Conservation (phyloP, 2,888 invertebrate species). For the Parnassius mnemosyne region DNA sequence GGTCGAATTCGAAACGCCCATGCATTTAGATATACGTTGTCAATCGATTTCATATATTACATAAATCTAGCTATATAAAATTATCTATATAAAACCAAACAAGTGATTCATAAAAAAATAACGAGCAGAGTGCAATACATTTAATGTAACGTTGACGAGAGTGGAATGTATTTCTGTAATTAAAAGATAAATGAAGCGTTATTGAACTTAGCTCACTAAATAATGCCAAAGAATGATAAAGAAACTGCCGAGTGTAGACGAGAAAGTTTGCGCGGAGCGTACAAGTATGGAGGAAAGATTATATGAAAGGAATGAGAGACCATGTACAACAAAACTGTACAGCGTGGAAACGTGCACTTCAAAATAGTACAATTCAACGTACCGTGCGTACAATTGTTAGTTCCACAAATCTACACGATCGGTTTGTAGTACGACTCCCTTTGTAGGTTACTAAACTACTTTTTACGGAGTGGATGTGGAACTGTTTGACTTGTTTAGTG, state of each 20-base stretch:
- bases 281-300: slow-evolving; percentile 52
- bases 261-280: slow-evolving; percentile 52
- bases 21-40: slow-evolving; percentile 35
- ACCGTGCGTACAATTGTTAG: slow-evolving; percentile 28
- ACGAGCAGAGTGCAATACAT: slow-evolving; percentile 64
- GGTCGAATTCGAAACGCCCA: slow-evolving; percentile 44
- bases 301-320: slow-evolving; percentile 57
- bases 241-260: slow-evolving; percentile 53
- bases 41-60: slow-evolving; percentile 36
- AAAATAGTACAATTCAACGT: slow-evolving; percentile 29
- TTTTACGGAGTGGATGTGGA: slow-evolving; percentile 60
- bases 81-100: slow-evolving; percentile 38
- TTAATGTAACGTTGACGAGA: slow-evolving; percentile 41
- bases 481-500: slow-evolving; percentile 44
- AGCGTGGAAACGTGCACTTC: slow-evolving; percentile 24
- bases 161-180: slow-evolving; percentile 31
- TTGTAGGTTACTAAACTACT: slow-evolving; percentile 58
- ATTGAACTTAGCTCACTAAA: slow-evolving; percentile 71
- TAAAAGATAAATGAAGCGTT: slow-evolving; percentile 37
- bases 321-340: slow-evolving; percentile 47
- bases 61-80: slow-evolving; percentile 35
- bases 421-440: slow-evolving; percentile 56
- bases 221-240: slow-evolving; percentile 77
- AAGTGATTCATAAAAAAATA: slow-evolving; percentile 38
- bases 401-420: slow-evolving; percentile 52